These are phyloP conservation scores for Pelecanus crispus DNA, from an alignment of 2,113 vertebrate species.

Conservation along the genomic window DNA sequence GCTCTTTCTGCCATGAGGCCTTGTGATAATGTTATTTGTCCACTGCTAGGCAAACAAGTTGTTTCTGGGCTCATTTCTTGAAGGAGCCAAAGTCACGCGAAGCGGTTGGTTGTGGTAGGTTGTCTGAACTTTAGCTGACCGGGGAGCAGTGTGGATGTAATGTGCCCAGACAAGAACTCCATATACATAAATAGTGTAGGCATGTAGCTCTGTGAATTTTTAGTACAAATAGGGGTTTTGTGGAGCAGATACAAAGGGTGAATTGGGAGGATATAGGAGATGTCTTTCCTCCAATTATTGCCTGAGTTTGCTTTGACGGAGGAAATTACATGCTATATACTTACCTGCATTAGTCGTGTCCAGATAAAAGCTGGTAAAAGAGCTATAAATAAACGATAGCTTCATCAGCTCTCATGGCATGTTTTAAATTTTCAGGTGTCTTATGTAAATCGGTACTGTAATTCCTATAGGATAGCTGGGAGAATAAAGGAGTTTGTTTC, in stretches of 20 bases:
- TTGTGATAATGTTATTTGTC: not conserved
- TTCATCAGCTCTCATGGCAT: not conserved
- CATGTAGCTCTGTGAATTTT: not conserved
- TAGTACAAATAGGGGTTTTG: not conserved
- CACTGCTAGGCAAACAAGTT: not conserved
- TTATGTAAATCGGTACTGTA: not conserved
- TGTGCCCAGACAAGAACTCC: not conserved
- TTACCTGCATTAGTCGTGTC: not conserved
- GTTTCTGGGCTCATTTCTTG: not conserved
- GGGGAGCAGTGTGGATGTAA: not conserved
- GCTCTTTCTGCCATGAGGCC: not conserved
- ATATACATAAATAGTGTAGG: accelerated
- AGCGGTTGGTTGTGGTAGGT: not conserved
- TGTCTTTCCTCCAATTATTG: not conserved
- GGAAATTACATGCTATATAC: not conserved
- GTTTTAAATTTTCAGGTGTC: not conserved
- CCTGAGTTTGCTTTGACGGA: not conserved
- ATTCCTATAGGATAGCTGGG: not conserved
- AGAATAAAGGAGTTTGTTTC: not conserved
- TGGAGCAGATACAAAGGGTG: not conserved
- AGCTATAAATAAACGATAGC: not conserved
- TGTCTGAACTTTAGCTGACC: not conserved
- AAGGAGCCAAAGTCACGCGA: not conserved
- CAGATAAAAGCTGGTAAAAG: not conserved
- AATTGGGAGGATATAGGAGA: not conserved